Conservation (phyloP, 1,140 invertebrate species). For the Pararge aegeria region DNA sequence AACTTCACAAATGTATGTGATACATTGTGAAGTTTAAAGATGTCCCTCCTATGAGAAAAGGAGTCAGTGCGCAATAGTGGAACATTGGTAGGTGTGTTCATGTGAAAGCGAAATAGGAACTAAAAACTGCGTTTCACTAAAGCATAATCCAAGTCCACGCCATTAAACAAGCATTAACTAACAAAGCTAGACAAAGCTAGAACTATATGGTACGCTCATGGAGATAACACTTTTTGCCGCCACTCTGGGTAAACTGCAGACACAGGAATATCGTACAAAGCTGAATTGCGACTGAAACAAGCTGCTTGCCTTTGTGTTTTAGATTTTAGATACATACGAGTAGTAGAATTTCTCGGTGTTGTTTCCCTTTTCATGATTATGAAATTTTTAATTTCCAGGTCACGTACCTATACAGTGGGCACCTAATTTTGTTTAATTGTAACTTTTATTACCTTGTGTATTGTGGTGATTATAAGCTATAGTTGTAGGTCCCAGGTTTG, state of each 20-base stretch:
- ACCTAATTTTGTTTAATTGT: background rate
- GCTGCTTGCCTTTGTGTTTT: conserved; percentile 6
- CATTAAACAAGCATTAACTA: background rate
- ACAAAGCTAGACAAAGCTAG: conserved; percentile 6
- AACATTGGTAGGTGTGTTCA: too few species aligned
- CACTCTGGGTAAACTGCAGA: background rate
- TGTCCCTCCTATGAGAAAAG: too few species aligned
- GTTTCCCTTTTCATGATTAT: background rate
- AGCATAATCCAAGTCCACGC: background rate
- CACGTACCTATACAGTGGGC: background rate
- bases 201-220: background rate
- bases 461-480: too few species aligned
- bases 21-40: too few species aligned
- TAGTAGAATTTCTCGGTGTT: background rate
- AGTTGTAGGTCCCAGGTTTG: too few species aligned
- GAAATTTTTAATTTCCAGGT: background rate
- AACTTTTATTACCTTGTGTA: too few species aligned
- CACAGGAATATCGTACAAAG: conserved; percentile 2
- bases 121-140: too few species aligned
- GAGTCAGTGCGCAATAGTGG: too few species aligned
- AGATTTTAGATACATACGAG: conserved; percentile 3
- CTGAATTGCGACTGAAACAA: conserved; percentile 4
- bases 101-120: too few species aligned
- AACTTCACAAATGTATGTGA: too few species aligned
- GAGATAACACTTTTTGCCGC: conserved; percentile 11